These are phyloP conservation scores for Notospermus geniculatus DNA, from an alignment of 1,140 invertebrate genomes.

Conservation along the genomic window DNA sequence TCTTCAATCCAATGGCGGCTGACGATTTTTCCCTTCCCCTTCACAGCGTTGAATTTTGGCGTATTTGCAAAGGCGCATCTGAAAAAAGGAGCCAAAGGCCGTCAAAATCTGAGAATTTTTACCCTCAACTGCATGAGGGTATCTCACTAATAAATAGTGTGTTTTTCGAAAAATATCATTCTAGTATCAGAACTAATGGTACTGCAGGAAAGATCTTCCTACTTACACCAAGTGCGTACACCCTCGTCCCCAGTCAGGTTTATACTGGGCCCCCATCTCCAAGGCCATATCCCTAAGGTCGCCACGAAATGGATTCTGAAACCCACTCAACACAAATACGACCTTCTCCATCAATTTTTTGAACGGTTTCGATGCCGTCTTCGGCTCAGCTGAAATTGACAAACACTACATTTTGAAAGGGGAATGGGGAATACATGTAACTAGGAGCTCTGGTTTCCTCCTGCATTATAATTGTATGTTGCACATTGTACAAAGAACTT, in stretches of 20 bases:
- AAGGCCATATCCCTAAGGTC: conserved; percentile 68
- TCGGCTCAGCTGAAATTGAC: not conserved
- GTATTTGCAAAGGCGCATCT: conserved; percentile 87
- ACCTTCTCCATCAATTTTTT: conserved; percentile 64
- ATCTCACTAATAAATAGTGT: no score
- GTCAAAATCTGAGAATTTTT: no score
- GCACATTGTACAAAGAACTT: no score
- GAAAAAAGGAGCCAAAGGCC: conserved; percentile 43
- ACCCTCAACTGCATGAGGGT: no score
- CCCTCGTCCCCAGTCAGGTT: conserved; percentile 68
- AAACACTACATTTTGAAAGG: no score
- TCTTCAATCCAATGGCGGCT: conserved; percentile 74
- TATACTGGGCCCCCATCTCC: conserved; percentile 77
- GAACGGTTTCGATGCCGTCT: conserved; percentile 29
- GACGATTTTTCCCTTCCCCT: conserved; percentile 67
- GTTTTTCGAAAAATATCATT: no score
- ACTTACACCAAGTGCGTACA: conserved; percentile 85
- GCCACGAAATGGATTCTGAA: conserved; percentile 74
- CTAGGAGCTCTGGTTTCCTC: no score
- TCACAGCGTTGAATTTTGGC: conserved; percentile 76
- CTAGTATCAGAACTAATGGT: no score
- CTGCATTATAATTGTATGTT: no score
- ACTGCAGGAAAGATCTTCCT: no score
- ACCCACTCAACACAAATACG: conserved; percentile 79
- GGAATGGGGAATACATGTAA: no score